Base-by-base conservation (phyloP, 2,888 invertebrate species). In the Drosophila monieri region DNA sequence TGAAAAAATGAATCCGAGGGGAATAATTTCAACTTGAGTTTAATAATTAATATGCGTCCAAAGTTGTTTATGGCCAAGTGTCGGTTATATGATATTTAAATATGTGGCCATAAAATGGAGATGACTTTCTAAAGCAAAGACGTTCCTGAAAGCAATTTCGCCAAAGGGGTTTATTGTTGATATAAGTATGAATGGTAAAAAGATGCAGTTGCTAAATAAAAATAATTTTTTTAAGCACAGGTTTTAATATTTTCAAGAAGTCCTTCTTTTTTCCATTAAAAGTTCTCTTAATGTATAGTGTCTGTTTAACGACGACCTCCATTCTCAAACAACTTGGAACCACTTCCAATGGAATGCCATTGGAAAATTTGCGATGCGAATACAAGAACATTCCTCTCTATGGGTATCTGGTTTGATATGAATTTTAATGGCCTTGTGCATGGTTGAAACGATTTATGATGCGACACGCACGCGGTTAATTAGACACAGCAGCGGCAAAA, bases 401-500 rank as follows among this genome's bases (percentile, higher is more conserved):
- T 21, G 44, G 49, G 69, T 68, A 51, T 68, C 69, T 68, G 59
- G 67, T 68, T 69, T 67, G 67, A 62, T 68, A 83, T 64, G 85
- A 77, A 80, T 85, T 85, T 80, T 80, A 83, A 80, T 85, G 78
- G 80, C 75, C 80, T 74, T 80, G 85, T 77, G 75, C 55, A 55
- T 70, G 72, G 73, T 59, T 74, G 70, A 62, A 74, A 84, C 84
- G 86, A 81, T 81, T 81, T 85, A 85, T 83, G 86, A 85, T 77
- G 86, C 78, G 86, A 84, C 86, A 85, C 84, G 84, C 86, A 84
- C 84, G 84, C 80, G 86, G 86, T 81, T 85, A 85, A 85, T 81
- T 85, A 81, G 80, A 84, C 80, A 84, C 76, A 84, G 66, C 71
- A 68, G 12, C 15, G 15, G n/a, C 47, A 66, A 68, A 53, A 60